A percentile compares a stretch with the other conserved stretches of the same genome.
phyloP scores from a whole-genome alignment of 2,113 vertebrate genomes.

The Phrynosoma blainvillii region DNA sequence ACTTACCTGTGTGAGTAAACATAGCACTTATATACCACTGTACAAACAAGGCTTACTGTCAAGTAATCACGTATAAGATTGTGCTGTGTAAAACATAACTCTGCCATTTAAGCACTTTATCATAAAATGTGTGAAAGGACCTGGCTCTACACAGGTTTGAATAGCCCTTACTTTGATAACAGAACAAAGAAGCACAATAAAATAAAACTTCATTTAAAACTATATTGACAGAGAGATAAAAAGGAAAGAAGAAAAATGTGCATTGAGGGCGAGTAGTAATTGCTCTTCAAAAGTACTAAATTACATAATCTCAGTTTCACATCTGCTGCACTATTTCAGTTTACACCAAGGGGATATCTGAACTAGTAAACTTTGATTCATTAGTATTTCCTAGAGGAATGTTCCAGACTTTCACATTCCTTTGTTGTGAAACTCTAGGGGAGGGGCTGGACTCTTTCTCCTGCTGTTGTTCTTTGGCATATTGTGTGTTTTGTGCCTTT shows the following conservation, averaged over 20 bases:
- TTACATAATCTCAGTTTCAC: neutral
- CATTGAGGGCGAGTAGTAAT: neutral
- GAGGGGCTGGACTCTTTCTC: slow-evolving; percentile 28
- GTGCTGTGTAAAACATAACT: neutral
- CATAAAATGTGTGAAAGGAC: neutral
- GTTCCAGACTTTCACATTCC: slow-evolving; percentile 3
- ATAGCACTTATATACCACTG: neutral
- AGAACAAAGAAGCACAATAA: neutral
- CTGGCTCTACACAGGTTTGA: neutral
- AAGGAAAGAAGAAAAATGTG: neutral
- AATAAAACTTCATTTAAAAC: neutral
- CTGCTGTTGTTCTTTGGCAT: slow-evolving; percentile 45
- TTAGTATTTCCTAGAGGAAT: slow-evolving; percentile 48
- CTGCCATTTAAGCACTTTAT: neutral
- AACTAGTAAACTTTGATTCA: slow-evolving; percentile 2
- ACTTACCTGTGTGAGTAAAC: neutral
- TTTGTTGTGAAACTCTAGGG: slow-evolving; percentile 31
- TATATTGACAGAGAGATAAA: neutral
- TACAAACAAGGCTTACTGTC: neutral
- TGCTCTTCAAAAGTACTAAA: neutral
- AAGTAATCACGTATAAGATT: neutral
- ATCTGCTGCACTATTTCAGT: neutral
- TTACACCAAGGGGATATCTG: slow-evolving; percentile 14
- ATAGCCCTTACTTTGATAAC: neutral
- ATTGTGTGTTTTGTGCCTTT: neutral